phyloP scores from a whole-genome alignment of 2,113 vertebrate species.

The Corythoichthys haematopterus region DNA sequence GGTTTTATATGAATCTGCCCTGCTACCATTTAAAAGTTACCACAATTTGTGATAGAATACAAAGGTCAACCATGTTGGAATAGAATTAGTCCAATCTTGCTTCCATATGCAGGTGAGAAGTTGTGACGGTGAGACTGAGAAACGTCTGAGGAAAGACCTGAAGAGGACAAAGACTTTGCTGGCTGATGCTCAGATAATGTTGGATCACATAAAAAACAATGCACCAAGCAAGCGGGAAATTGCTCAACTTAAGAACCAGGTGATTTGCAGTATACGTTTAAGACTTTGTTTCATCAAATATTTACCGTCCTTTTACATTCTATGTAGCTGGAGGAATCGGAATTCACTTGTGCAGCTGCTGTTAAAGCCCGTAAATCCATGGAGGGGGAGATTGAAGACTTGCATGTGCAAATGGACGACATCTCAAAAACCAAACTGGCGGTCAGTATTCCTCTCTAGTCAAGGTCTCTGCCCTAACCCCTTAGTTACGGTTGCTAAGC shows the following conservation, averaged over 20 bases:
- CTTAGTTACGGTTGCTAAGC: no score
- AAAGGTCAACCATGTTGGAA: background rate
- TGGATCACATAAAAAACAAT: slow-evolving; percentile 96
- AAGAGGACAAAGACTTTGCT: slow-evolving; percentile 93
- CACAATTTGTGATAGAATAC: background rate
- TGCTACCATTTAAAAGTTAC: background rate
- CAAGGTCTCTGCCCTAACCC: no score
- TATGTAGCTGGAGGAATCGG: slow-evolving; percentile 90
- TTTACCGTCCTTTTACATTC: background rate
- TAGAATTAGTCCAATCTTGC: background rate
- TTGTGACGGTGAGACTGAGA: slow-evolving; percentile 86
- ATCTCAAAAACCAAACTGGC: slow-evolving; percentile 86
- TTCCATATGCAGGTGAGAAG: slow-evolving; percentile 76
- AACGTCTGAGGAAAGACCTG: slow-evolving; percentile 89
- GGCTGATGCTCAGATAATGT: slow-evolving; percentile 93
- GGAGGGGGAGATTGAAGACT: slow-evolving; percentile 96
- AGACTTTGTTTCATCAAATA: background rate
- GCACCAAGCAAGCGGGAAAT: slow-evolving; percentile 96
- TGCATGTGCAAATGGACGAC: slow-evolving; percentile 95
- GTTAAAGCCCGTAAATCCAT: slow-evolving; percentile 95
- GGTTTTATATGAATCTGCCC: background rate
- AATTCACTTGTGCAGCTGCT: slow-evolving; percentile 89
- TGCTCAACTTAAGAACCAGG: slow-evolving; percentile 95
- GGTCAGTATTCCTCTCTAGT: slow-evolving; percentile 66
- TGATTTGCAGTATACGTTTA: slow-evolving; percentile 26